Base-by-base conservation (phyloP, 2,797 vertebrate genomes). In the Sandelia bainsii region DNA sequence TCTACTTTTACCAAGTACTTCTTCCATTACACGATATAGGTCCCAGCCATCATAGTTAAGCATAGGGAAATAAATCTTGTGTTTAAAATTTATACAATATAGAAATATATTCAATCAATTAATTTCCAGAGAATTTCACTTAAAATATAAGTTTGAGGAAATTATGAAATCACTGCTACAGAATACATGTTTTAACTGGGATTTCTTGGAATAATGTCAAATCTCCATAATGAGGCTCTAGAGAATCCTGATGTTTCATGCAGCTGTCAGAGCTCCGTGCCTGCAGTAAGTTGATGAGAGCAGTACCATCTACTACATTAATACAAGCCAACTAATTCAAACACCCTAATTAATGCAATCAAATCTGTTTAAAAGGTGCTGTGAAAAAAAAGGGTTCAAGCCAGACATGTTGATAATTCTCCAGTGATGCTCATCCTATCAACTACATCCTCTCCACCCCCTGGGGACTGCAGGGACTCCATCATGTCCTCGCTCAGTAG, bases 351-450 rank as follows among this genome's bases (percentile, higher is more conserved):
- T 83, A 88, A 84, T 84, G 77, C 75, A 23, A 62, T 84, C 74
- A 79, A 82, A 61, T 66, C 58, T 75, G 52, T 62, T 79, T 53
- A n/a, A 34, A 52, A 60, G 51, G 60, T 72, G 39, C 52, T 2
- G 63, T 17, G 23, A 49, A 49, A 65, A 83, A 80, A n/a, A 53
- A 69, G 60, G 27, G 66, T 62, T 79, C 6, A 37, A 72, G 62
- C 22, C 63, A 72, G 73, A 59, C 69, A 32, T 70, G 82, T 75
- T 82, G 84, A 77, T 89, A 85, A 83, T 79, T 79, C 78, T 81
- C 62, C 46, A 49, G 58, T 56, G 85, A 82, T 62, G 59, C 69
- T 87, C 72, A 85, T 85, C 77, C 84, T 73, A 72, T 89, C 80
- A 86, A 79, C 52, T 78, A 72, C 73, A 86, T 89, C 82, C 81